Conservation (phyloP, 2,113 vertebrate genomes). For the Albula goreensis region DNA sequence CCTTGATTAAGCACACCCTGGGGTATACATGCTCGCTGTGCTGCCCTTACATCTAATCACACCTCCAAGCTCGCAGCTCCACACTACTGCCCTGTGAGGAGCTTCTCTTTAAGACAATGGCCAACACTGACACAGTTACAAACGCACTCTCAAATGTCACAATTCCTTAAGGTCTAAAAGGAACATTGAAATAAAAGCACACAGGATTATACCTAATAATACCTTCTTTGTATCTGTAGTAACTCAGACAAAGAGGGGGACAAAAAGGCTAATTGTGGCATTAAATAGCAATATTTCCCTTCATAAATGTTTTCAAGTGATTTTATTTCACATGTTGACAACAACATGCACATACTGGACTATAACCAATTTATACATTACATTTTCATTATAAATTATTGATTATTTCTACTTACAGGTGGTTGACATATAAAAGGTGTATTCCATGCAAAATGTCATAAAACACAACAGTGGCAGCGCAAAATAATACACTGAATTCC, state of each 20-base stretch:
- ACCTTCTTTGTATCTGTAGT: not conserved
- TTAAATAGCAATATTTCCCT: no score
- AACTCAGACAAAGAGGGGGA: no score
- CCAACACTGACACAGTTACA: not conserved
- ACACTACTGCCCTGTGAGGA: not conserved
- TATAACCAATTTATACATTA: not conserved
- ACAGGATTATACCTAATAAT: not conserved
- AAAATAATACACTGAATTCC: not conserved
- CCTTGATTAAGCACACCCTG: slow-evolving; percentile 24
- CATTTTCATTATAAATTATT: no score
- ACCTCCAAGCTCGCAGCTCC: not conserved
- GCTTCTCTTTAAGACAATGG: slow-evolving; percentile 2
- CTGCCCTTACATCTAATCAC: slow-evolving; percentile 25
- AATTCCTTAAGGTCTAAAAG: not conserved
- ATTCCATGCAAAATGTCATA: not conserved
- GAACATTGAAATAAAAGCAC: not conserved
- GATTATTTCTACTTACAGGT: not conserved
- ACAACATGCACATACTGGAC: not conserved
- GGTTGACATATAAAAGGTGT: no score
- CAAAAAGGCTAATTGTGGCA: no score
- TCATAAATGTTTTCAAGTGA: no score
- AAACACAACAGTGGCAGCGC: not conserved
- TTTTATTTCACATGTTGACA: not conserved
- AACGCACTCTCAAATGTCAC: not conserved
- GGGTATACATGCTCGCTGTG: not conserved